Evolutionary conservation across 1,140 invertebrate genomes (phyloP).

Genomic region (Drosophila sechellia): DNA sequence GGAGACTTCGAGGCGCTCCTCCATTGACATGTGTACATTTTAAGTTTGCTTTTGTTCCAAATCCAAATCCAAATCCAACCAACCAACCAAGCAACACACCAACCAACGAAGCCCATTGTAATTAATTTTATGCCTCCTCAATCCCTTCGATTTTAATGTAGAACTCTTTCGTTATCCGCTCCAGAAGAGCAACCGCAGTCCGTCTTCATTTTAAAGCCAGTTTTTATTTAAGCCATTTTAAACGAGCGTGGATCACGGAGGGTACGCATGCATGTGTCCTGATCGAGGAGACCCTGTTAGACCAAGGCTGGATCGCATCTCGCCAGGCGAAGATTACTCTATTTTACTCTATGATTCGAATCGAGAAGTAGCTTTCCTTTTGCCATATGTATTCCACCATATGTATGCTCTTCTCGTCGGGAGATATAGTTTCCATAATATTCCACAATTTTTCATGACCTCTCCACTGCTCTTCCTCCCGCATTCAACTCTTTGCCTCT

Average conservation of each 20-base stretch:
- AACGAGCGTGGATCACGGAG: not conserved
- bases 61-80: not conserved
- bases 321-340: not conserved
- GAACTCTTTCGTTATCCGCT: conserved; percentile 38
- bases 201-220: conserved; percentile 21
- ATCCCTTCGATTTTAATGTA: conserved; percentile 49
- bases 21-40: conserved; percentile 30
- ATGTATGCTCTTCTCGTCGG: conserved; percentile 16
- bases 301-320: conserved; percentile 2
- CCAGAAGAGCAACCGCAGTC: conserved; percentile 26
- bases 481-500: conserved; percentile 47
- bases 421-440: not conserved
- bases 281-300: conserved; percentile 5
- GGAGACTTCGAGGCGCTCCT: conserved; percentile 15
- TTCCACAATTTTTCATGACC: conserved; percentile 7
- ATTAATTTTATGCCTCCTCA: conserved; percentile 30
- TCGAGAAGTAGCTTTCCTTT: conserved; percentile 6
- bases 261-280: conserved; percentile 2
- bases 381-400: conserved; percentile 27
- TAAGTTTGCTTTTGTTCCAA: conserved; percentile 28
- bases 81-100: not conserved
- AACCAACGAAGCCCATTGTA: conserved; percentile 28
- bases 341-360: conserved; percentile 11
- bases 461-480: conserved; percentile 3
- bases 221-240: conserved; percentile 35